phyloP scores from a whole-genome alignment of 2,113 vertebrate genomes.

The Cephalopterus ornatus region DNA sequence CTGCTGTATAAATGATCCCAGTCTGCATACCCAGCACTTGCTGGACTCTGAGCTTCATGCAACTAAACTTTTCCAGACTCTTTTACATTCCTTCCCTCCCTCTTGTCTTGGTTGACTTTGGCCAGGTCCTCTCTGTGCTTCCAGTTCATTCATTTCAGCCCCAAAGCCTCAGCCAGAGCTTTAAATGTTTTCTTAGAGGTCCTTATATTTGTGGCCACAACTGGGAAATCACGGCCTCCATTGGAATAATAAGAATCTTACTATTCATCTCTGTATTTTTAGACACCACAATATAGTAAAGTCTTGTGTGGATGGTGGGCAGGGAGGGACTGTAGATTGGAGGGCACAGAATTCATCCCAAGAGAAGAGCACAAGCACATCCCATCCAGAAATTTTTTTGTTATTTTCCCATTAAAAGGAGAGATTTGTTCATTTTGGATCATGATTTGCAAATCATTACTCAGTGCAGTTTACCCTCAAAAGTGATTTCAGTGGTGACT shows the following conservation, averaged over 20 bases:
- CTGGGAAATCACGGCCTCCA: neutral
- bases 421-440: neutral
- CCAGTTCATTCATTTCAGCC: neutral
- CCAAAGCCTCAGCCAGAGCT: neutral
- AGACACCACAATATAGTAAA: neutral
- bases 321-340: neutral
- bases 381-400: neutral
- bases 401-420: neutral
- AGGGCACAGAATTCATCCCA: neutral
- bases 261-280: neutral
- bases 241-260: neutral
- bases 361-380: neutral
- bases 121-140: neutral
- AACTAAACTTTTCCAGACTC: constrained; percentile 31
- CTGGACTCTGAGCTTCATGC: neutral
- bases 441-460: neutral
- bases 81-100: neutral
- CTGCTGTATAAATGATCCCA: neutral
- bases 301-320: neutral
- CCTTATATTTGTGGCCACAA: neutral
- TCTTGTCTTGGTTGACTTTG: constrained; percentile 42
- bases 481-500: neutral
- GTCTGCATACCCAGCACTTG: neutral
- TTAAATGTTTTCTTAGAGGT: neutral
- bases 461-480: neutral